Evolutionary conservation across 2,113 vertebrate genomes (phyloP).

Genomic region (Orthonyx spaldingii): DNA sequence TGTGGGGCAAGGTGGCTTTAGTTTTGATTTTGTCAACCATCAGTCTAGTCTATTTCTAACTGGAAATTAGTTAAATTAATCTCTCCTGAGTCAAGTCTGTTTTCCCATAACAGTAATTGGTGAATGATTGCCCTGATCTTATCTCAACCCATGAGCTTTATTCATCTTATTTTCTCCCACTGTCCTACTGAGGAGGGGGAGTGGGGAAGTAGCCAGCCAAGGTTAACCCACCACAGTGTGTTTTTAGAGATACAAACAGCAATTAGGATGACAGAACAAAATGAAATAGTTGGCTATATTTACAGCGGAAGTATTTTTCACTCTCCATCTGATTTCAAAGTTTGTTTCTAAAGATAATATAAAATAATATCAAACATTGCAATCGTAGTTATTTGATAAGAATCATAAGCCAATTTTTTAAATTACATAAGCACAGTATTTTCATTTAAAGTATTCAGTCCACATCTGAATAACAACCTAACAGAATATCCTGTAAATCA

Average conservation of each 20-base stretch:
- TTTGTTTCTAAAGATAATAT: not conserved
- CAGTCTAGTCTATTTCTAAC: not conserved
- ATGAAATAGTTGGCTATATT: not conserved
- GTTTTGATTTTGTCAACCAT: not conserved
- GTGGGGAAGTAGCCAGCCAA: not conserved
- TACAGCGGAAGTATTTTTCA: not conserved
- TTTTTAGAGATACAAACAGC: not conserved
- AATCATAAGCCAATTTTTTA: not conserved
- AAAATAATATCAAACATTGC: not conserved
- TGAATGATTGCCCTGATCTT: not conserved
- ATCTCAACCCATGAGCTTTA: not conserved
- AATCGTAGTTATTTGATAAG: not conserved
- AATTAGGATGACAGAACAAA: not conserved
- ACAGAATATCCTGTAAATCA: not conserved
- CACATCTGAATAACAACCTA: not conserved
- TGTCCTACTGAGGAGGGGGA: not conserved
- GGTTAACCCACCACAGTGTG: not conserved
- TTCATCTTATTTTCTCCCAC: not conserved
- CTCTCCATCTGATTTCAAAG: not conserved
- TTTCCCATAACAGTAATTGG: not conserved
- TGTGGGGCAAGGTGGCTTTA: not conserved
- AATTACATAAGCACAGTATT: not conserved
- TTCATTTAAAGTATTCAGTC: not conserved
- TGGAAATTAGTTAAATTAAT: not conserved
- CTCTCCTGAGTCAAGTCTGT: not conserved